These are phyloP conservation scores for Meriones psammophilus DNA, from an alignment of 2,797 vertebrate genomes.

Conservation along the genomic window DNA sequence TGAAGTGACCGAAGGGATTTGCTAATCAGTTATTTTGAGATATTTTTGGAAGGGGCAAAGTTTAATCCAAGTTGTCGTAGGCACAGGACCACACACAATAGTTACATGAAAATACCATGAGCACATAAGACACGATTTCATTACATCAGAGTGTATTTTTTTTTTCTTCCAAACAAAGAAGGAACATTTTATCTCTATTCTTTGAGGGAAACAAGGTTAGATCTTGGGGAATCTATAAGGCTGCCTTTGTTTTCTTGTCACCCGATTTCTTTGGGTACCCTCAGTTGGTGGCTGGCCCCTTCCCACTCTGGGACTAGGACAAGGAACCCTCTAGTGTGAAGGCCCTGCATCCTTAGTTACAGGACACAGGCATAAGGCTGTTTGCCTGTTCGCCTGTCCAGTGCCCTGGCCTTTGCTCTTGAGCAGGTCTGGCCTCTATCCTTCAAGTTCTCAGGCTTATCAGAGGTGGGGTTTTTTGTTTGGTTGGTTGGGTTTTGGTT, in stretches of 20 bases:
- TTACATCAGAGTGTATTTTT: not conserved
- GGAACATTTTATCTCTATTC: not conserved
- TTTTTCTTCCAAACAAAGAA: not conserved
- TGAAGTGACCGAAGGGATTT: not conserved
- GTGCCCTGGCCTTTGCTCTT: not conserved
- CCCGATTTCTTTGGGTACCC: not conserved
- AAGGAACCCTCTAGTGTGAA: not conserved
- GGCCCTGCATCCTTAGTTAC: not conserved
- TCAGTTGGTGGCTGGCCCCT: not conserved
- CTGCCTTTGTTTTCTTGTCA: not conserved
- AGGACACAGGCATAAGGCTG: not conserved
- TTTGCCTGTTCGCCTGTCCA: not conserved
- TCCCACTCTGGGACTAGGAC: not conserved
- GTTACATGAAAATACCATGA: not conserved
- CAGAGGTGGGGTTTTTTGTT: not conserved
- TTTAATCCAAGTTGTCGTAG: not conserved
- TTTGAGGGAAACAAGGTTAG: not conserved
- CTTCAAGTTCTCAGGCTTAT: not conserved
- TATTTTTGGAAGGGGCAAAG: not conserved
- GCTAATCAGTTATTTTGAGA: not conserved
- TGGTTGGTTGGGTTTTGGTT: not conserved
- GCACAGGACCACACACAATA: not conserved
- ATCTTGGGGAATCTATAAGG: not conserved
- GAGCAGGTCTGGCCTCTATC: not conserved
- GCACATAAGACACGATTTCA: not conserved